Evolutionary conservation across 1,140 invertebrate species (phyloP).

Genomic region (Papilio dardanus): DNA sequence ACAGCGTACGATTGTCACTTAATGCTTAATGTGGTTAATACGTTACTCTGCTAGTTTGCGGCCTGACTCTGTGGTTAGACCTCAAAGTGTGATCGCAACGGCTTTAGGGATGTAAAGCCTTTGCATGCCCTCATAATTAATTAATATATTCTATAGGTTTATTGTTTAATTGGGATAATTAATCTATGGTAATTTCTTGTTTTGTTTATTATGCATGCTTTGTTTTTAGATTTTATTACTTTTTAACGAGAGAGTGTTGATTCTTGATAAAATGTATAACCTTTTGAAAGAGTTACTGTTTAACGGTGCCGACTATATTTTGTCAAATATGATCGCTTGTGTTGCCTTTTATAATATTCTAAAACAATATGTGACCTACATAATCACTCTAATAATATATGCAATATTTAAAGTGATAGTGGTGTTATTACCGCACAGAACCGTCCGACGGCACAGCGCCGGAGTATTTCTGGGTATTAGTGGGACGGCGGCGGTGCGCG

Average conservation of each 20-base stretch:
- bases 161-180: constrained; percentile 2
- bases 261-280: neutral
- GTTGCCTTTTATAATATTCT: neutral
- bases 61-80: constrained; percentile 9
- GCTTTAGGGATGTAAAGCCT: neutral
- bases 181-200: neutral
- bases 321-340: neutral
- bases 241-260: neutral
- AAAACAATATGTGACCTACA: neutral
- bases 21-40: constrained; percentile 33
- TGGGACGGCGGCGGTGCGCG: constrained; percentile 29
- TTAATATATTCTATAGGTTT: neutral
- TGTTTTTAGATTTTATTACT: neutral
- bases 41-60: neutral
- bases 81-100: neutral
- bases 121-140: neutral
- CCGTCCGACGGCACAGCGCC: neutral
- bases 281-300: neutral
- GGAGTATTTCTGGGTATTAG: constrained; percentile 35
- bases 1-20: constrained; percentile 25
- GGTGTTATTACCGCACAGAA: constrained; percentile 25
- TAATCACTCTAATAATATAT: neutral
- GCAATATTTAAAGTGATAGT: constrained; percentile 30
- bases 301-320: neutral
- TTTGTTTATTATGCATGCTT: neutral